Conservation (phyloP, 2,888 invertebrate genomes). For the Oscheius myriophilus region DNA sequence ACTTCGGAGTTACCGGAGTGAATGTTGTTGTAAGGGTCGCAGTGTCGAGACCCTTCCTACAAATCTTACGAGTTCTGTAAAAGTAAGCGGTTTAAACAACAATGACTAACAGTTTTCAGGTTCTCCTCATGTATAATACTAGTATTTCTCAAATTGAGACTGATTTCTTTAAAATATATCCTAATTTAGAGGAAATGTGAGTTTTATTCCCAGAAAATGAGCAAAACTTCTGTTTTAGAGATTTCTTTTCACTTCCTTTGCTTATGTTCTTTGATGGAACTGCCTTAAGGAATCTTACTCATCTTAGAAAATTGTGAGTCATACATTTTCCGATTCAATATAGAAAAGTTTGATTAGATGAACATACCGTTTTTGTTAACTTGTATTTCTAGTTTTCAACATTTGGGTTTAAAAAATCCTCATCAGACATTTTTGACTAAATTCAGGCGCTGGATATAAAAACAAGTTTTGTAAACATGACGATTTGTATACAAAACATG, state of each 20-base stretch:
- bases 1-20: slow-evolving; percentile 21
- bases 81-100: background rate
- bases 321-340: no score
- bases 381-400: no score
- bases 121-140: slow-evolving; percentile 49
- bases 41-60: slow-evolving; percentile 30
- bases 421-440: no score
- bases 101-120: slow-evolving; percentile 39
- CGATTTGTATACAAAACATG: no score
- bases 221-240: slow-evolving; percentile 34
- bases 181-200: slow-evolving; percentile 57
- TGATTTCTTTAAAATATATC: slow-evolving; percentile 47
- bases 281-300: slow-evolving; percentile 30
- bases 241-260: slow-evolving; percentile 35
- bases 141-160: slow-evolving; percentile 45
- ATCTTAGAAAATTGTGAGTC: slow-evolving; percentile 46
- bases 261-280: slow-evolving; percentile 44
- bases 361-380: no score
- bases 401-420: no score
- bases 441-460: no score
- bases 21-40: slow-evolving; percentile 51
- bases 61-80: slow-evolving; percentile 29
- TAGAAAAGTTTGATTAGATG: no score
- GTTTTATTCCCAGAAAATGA: slow-evolving; percentile 4
- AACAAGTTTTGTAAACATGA: no score